phyloP scores from a whole-genome alignment of 2,113 vertebrate genomes.

The Tragelaphus buxtoni region DNA sequence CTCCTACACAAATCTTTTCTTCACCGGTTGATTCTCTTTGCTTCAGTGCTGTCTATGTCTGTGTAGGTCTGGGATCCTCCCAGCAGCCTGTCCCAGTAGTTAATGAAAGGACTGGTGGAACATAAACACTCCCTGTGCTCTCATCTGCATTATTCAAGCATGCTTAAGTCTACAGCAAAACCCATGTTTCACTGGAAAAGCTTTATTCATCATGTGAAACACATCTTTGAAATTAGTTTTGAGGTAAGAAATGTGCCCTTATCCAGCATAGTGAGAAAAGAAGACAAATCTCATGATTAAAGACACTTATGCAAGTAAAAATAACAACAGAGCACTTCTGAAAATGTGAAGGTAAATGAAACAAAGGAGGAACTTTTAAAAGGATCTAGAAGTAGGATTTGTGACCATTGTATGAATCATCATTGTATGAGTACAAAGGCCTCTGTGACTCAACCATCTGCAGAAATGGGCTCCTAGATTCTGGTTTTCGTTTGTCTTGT shows the following conservation, averaged over 20 bases:
- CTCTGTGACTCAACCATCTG: too few species aligned
- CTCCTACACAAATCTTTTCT: neutral
- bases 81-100: neutral
- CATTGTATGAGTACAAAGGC: too few species aligned
- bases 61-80: neutral
- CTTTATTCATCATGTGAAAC: neutral
- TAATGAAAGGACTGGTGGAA: fast-evolving
- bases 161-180: neutral
- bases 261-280: neutral
- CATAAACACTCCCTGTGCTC: fast-evolving
- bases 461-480: neutral
- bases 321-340: neutral
- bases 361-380: neutral
- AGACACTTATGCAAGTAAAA: neutral
- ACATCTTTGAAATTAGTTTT: neutral
- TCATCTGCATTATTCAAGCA: neutral
- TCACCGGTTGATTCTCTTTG: fast-evolving
- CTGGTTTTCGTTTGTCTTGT: neutral
- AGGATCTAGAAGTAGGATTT: neutral
- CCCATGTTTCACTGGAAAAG: neutral
- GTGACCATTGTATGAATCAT: neutral
- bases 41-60: neutral
- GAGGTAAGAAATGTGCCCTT: neutral
- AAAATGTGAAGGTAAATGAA: neutral
- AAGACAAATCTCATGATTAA: neutral